phyloP scores from a whole-genome alignment of 2,113 vertebrate genomes.

The Tapirus terrestris region DNA sequence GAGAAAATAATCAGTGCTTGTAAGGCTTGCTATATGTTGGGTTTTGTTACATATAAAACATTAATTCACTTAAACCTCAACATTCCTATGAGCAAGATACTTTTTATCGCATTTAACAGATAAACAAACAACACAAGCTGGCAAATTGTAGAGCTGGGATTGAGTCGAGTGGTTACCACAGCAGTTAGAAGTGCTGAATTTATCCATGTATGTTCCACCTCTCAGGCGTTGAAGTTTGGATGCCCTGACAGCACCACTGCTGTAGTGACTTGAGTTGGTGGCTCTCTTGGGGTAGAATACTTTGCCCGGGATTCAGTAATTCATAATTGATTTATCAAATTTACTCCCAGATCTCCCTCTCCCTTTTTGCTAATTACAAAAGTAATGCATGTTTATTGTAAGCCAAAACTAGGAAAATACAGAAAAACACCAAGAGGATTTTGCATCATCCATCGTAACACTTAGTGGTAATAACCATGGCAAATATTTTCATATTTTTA shows the following conservation, averaged over 20 bases:
- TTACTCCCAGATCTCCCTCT: not conserved
- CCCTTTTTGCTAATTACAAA: not conserved
- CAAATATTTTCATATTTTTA: not conserved
- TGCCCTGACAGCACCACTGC: not conserved
- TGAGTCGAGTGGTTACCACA: not conserved
- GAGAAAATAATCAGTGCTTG: not conserved
- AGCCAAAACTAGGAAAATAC: not conserved
- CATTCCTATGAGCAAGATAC: not conserved
- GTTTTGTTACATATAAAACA: not conserved
- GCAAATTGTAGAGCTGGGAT: not conserved
- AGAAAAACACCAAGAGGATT: not conserved
- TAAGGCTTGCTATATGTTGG: not conserved
- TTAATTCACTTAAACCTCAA: not conserved
- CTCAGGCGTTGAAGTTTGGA: not conserved
- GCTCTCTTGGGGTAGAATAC: not conserved
- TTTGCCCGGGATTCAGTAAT: not conserved
- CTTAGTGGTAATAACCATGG: not conserved
- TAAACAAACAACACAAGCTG: not conserved
- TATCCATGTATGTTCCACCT: not conserved
- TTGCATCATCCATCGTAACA: not conserved
- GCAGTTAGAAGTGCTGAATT: not conserved
- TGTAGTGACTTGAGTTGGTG: not conserved
- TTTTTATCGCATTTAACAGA: not conserved
- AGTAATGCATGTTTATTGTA: not conserved
- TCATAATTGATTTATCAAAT: not conserved